Evolutionary conservation across 2,888 invertebrate genomes (phyloP), one percentile per base, ranked within the genome.

Genomic region (Pterobdella sp.): DNA sequence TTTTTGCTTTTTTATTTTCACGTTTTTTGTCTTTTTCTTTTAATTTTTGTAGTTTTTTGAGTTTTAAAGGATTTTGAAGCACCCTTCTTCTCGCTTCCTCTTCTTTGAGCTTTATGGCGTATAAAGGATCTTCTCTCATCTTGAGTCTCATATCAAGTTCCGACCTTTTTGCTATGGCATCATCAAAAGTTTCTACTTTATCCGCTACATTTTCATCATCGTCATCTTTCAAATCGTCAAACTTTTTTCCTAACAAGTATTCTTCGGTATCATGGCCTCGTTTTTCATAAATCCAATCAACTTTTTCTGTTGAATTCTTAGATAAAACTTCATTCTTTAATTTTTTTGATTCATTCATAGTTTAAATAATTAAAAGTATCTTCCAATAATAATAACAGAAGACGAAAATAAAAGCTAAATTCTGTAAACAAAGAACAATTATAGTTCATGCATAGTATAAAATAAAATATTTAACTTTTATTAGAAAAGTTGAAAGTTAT

Each of bases 111-210:
- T 90, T 91, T 7, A 96, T 94, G 1, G 90, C 87, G 81, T 92
- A 89, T 56, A 96, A 84, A 0, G 96, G 96, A 86, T 96, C 96
- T 84, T 96, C 95, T 81, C 94, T 88, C 76, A 94, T 87, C 85
- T 95, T 95, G 31, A 93, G 88, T 66, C 88, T 89, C 80, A 94
- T 86, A 82, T 95, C 94, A 18, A 94, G 91, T 31, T 80, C 80
- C 72, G 81, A 80, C 68, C 82, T 80, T 14, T 79, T 79, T 42
- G 81, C 79, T 31, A 82, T 80, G 36, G 81, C 79, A 60, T 82
- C 82, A 29, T 77, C 78, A 76, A 83, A 81, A 18, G 79, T 81
- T 72, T 80, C 79, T 32, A 77, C 78, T 75, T 79, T 81, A 81
- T 76, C 29, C 74, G 75, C 36, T 32, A 37, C 60, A 34, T 34